Percentiles rank a stretch among this genome's conserved stretches.
These are phyloP conservation scores for Raphicerus campestris DNA, from an alignment of 2,113 vertebrate species.

Conservation along the genomic window DNA sequence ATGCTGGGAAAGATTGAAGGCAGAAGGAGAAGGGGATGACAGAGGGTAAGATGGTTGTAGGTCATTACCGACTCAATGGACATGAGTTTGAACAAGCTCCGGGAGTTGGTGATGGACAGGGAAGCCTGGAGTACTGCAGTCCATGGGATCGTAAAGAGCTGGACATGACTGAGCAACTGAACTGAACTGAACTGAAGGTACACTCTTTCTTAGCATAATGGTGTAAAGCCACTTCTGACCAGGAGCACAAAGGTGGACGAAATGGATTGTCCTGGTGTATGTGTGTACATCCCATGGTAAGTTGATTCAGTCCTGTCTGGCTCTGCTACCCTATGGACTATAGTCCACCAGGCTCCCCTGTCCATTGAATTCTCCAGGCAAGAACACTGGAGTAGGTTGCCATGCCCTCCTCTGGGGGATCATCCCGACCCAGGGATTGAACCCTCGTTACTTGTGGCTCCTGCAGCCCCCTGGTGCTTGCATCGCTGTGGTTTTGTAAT, in stretches of 20 bases:
- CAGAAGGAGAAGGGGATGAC: background rate
- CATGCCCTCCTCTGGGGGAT: background rate
- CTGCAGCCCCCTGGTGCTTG: background rate
- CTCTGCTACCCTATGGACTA: background rate
- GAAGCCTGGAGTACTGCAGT: background rate
- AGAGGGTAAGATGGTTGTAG: background rate
- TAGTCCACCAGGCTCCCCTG: background rate
- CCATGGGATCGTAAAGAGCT: background rate
- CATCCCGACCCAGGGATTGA: background rate
- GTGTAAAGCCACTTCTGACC: background rate
- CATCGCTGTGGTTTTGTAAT: background rate
- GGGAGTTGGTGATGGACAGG: background rate
- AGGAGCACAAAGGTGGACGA: background rate
- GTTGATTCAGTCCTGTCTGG: background rate
- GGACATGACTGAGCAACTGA: background rate
- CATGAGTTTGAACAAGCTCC: background rate
- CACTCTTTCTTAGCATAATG: background rate
- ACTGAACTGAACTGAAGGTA: background rate
- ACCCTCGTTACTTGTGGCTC: background rate
- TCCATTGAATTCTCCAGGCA: background rate
- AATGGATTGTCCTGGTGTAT: fast-evolving
- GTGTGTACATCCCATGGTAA: background rate
- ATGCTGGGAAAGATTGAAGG: background rate
- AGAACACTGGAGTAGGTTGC: background rate
- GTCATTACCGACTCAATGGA: background rate